A percentile compares a stretch with the other conserved stretches of the same genome.
These are phyloP conservation scores for Desoria tigrina DNA, from an alignment of 2,888 invertebrate species.

Conservation along the genomic window DNA sequence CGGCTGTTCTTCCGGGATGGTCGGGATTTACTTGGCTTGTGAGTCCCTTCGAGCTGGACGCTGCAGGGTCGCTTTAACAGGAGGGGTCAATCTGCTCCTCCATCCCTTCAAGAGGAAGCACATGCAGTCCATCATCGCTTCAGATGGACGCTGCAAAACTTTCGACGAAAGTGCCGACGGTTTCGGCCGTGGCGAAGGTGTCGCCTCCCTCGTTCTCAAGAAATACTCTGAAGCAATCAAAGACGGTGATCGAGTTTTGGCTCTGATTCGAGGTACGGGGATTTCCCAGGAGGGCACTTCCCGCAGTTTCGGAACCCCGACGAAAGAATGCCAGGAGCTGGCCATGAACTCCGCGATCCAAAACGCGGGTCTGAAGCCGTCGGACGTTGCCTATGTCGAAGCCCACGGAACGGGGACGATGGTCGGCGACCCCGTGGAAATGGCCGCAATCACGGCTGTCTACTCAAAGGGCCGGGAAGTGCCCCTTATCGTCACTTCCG, in stretches of 20 bases:
- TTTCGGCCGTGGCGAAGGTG: constrained; percentile 36
- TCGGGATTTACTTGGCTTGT: constrained; percentile 28
- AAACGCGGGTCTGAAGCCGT: constrained; percentile 74
- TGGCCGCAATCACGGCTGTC: constrained; percentile 31
- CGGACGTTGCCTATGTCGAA: constrained; percentile 85
- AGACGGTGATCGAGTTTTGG: constrained; percentile 27
- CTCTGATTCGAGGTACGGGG: constrained; percentile 32
- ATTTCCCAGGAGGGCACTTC: constrained; percentile 34
- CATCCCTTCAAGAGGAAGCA: constrained; percentile 31
- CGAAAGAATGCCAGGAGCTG: constrained; percentile 26
- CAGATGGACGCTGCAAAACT: constrained; percentile 39
- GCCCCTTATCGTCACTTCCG: constrained; percentile 36
- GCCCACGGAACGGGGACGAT: constrained; percentile 98
- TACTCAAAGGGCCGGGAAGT: constrained; percentile 26
- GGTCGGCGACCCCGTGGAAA: constrained; percentile 41
- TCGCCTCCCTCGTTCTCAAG: constrained; percentile 30
- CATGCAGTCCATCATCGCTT: constrained; percentile 23
- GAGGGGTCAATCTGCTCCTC: constrained; percentile 39
- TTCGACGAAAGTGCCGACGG: constrained; percentile 41
- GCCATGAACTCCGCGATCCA: constrained; percentile 34
- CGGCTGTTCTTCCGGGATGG: constrained; percentile 36
- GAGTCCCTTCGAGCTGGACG: constrained; percentile 22
- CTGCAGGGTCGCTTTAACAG: constrained; percentile 26
- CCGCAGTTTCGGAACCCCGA: constrained; percentile 38
- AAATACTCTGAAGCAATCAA: constrained; percentile 27